A percentile compares a stretch with the other conserved stretches of the same genome.
Evolutionary conservation across 1,140 invertebrate genomes (phyloP).

Genomic region (Zophobas morio): DNA sequence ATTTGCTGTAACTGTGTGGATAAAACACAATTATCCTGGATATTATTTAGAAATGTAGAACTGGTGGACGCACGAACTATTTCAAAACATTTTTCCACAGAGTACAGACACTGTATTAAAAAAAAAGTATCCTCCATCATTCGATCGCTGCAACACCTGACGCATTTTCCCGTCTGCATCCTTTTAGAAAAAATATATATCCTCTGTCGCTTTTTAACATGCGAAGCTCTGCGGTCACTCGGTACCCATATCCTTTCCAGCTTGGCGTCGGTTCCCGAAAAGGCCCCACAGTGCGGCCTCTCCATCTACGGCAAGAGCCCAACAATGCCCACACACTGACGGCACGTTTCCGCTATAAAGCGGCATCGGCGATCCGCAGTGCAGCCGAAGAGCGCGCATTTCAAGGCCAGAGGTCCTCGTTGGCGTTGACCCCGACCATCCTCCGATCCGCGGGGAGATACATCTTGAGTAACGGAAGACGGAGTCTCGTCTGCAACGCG

Average conservation of each 20-base stretch:
- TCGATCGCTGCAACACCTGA: no score
- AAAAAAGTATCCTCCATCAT: no score
- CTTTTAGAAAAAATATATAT: no score
- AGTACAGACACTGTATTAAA: no score
- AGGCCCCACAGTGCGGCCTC: conserved; percentile 5
- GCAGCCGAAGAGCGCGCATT: conserved; percentile 25
- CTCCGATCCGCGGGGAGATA: conserved; percentile 42
- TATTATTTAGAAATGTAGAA: no score
- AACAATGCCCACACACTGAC: conserved; percentile 22
- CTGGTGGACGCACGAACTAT: no score
- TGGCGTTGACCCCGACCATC: conserved; percentile 47
- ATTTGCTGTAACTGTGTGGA: no score
- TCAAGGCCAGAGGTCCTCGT: conserved; percentile 49
- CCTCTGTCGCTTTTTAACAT: no score
- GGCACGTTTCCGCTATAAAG: conserved; percentile 45
- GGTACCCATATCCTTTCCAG: background rate
- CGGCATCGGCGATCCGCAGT: conserved; percentile 9
- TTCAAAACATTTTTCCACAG: no score
- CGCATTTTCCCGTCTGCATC: no score
- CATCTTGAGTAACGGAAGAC: conserved; percentile 43
- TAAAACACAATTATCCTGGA: no score
- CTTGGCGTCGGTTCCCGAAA: conserved; percentile 8
- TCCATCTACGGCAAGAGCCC: conserved; percentile 36
- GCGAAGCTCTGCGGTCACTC: no score
- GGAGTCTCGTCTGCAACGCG: conserved; percentile 30